A percentile compares a stretch with the other conserved stretches of the same genome.
Evolutionary conservation across 2,113 vertebrate species (phyloP).

Genomic region (Oophaga pumilio): DNA sequence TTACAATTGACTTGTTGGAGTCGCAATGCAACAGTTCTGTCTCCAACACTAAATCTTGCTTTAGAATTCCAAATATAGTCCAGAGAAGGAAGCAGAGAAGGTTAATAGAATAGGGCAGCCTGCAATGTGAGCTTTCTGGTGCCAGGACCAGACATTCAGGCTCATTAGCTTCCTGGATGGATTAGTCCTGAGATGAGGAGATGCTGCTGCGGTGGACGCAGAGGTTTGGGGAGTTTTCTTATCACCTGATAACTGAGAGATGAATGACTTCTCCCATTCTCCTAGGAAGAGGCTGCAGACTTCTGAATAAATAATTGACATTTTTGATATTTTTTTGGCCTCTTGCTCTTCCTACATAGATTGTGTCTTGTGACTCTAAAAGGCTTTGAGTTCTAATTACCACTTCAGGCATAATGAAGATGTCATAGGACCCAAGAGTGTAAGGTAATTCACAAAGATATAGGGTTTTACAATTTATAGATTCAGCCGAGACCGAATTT

Average conservation of each 20-base stretch:
- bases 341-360: not conserved
- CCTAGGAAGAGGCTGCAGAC: not conserved
- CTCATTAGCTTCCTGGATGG: constrained; percentile 72
- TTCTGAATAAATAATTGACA: constrained; percentile 19
- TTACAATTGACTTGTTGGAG: constrained; percentile 27
- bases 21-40: constrained; percentile 18
- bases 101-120: constrained; percentile 73
- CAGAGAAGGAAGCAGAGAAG: constrained; percentile 60
- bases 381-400: constrained; percentile 23
- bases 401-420: not conserved
- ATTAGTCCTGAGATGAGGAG: constrained; percentile 70
- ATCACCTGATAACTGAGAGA: constrained; percentile 62
- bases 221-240: constrained; percentile 68
- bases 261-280: constrained; percentile 13
- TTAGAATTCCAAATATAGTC: constrained; percentile 39
- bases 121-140: constrained; percentile 66
- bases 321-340: not conserved
- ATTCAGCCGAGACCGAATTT: not conserved
- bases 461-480: not conserved
- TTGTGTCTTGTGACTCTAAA: constrained; percentile 5
- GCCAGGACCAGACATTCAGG: constrained; percentile 71
- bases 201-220: constrained; percentile 67
- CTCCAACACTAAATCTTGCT: constrained; percentile 44
- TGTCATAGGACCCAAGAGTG: not conserved
- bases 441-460: not conserved